phyloP scores from a whole-genome alignment of 2,113 vertebrate genomes.

The Salvelinus fontinalis region DNA sequence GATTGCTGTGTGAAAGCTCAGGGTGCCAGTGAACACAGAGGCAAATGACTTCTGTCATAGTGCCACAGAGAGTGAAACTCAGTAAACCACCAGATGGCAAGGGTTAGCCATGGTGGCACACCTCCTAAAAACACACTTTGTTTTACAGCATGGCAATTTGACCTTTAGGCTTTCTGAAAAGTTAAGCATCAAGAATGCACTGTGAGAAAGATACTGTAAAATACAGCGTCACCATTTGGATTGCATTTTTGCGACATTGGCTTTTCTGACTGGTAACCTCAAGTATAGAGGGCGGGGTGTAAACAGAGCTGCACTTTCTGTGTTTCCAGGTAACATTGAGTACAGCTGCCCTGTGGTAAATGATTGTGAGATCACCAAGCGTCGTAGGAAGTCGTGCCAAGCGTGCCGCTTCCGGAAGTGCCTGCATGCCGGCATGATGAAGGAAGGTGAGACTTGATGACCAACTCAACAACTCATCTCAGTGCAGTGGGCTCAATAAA shows the following conservation, averaged over 20 bases:
- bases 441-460: constrained; percentile 68
- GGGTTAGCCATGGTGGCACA: not conserved
- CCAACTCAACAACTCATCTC: no score
- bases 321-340: constrained; percentile 72
- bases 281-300: not conserved
- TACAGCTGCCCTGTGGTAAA: constrained; percentile 73
- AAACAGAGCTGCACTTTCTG: not conserved
- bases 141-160: not conserved
- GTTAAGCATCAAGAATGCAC: not conserved
- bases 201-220: no score
- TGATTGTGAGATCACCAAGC: constrained; percentile 76
- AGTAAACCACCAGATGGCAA: not conserved
- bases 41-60: not conserved
- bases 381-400: constrained; percentile 75
- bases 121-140: not conserved
- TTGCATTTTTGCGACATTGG: not conserved
- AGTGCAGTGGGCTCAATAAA: constrained; percentile 28
- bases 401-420: constrained; percentile 78
- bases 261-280: not conserved
- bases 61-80: not conserved
- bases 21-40: constrained; percentile 14
- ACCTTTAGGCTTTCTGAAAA: not conserved
- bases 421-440: constrained; percentile 75
- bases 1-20: constrained; percentile 57
- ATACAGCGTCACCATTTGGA: not conserved